A percentile compares a stretch with the other conserved stretches of the same genome.
These are phyloP conservation scores for Conomelus anceps DNA, from an alignment of 2,888 invertebrate species.

Conservation along the genomic window DNA sequence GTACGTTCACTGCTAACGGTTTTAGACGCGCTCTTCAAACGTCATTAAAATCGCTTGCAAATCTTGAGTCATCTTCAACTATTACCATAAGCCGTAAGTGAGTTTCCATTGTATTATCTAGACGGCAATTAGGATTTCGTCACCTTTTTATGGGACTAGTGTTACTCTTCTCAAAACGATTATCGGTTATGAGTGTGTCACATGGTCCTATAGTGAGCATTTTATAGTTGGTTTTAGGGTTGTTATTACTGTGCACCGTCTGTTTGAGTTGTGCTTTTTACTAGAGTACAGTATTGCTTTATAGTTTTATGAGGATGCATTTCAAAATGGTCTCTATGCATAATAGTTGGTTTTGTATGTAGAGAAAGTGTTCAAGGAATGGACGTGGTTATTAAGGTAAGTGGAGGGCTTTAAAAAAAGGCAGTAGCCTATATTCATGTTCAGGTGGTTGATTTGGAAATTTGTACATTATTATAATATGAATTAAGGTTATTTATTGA, in stretches of 20 bases:
- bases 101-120: not conserved
- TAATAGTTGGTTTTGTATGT: too few relatives aligned
- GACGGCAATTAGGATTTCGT: not conserved
- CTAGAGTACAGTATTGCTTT: too few relatives aligned
- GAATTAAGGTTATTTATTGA: too few relatives aligned
- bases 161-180: not conserved
- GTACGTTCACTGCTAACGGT: not conserved
- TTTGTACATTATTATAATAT: too few relatives aligned
- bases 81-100: not conserved
- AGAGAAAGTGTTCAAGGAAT: too few relatives aligned
- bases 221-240: not conserved
- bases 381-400: too few relatives aligned
- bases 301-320: too few relatives aligned
- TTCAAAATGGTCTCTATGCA: too few relatives aligned
- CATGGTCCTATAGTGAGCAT: not conserved
- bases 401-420: too few relatives aligned
- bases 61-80: not conserved
- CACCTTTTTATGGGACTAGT: not conserved
- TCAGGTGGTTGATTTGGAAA: too few relatives aligned
- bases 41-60: not conserved
- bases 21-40: not conserved
- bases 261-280: not conserved
- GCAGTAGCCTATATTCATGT: too few relatives aligned
- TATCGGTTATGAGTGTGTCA: too few relatives aligned
- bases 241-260: not conserved